Base-by-base conservation (phyloP, 2,113 vertebrate genomes). In the Silurus asotus region DNA sequence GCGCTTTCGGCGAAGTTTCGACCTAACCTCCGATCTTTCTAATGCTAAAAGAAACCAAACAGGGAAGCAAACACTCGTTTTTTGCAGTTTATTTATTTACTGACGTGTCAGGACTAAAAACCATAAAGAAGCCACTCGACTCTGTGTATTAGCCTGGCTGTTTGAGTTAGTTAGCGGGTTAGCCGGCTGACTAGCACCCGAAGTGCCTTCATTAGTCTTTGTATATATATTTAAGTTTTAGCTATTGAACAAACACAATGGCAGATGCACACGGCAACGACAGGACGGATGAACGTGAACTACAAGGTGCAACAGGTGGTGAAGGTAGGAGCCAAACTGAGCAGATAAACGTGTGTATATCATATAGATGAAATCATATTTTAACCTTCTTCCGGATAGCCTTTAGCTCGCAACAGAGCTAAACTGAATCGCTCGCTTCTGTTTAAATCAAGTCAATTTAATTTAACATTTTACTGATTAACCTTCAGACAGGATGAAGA, bases 281-380 rank as follows among this genome's bases (percentile, higher is more conserved):
- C 8, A 58, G 13, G 20, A 49, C 65, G 0, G 86, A 37, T 4
- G 84, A 88, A 0, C 81, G 11, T 25, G 91, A 94, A 20, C 62
- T 61, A 1, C 62, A 48, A 28, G 94, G 93, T 37, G 94, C 94
- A 2, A 89, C 53, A 51, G 93, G 94, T 1, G 93, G 93, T 28
- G 92, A 92, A 92, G 94, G 94, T 95, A 92, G 6, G 93, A 85
- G 8, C 0, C 17, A 8, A 53, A 56, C 49, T 6, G 9, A 55
- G 25, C 48, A 11, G 0, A 37, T 25, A 65, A 0, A 13, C 28
- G 3, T 9, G 10, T n/a, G n/a, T n/a, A 5, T 5, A 14, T 14
- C 25, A 37, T 2, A 23, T 70, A 6, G 8, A 81, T 62, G 20
- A 64, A 4, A 2, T 65, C 17, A 53, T 17, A 3, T 65, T 25